Evolutionary conservation across 1,140 invertebrate species (phyloP).

Genomic region (Heliconius melpomene): DNA sequence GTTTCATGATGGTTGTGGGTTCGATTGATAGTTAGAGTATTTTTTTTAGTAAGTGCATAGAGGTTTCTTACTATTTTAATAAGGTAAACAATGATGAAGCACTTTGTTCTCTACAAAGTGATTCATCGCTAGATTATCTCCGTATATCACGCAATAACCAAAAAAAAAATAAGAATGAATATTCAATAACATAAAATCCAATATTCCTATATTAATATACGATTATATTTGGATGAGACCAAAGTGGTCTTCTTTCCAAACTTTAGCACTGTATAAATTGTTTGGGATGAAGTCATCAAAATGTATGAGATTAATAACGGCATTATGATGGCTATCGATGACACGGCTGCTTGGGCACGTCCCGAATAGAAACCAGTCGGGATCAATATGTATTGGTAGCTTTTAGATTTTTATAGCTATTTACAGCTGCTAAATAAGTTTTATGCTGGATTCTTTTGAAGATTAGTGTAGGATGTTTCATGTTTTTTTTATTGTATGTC

Average conservation of each 20-base stretch:
- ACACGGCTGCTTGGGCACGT: constrained; percentile 46
- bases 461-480: background rate
- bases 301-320: constrained; percentile 69
- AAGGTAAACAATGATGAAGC: too few species aligned
- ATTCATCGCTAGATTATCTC: background rate
- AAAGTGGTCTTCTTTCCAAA: constrained; percentile 36
- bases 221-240: constrained; percentile 27
- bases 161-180: background rate
- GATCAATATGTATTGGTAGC: constrained; percentile 3
- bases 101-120: background rate
- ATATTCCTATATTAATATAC: background rate
- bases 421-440: background rate
- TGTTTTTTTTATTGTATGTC: background rate
- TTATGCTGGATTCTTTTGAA: background rate
- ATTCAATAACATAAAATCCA: background rate
- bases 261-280: constrained; percentile 55
- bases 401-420: background rate
- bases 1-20: background rate
- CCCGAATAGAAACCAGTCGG: constrained; percentile 52
- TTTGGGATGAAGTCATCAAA: constrained; percentile 67
- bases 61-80: too few species aligned
- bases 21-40: background rate
- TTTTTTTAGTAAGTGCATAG: too few species aligned
- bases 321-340: constrained; percentile 57
- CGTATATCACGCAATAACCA: background rate